Evolutionary conservation across 1,140 invertebrate species (phyloP), one percentile per base, ranked within the genome.

Genomic region (Eumeta japonica): DNA sequence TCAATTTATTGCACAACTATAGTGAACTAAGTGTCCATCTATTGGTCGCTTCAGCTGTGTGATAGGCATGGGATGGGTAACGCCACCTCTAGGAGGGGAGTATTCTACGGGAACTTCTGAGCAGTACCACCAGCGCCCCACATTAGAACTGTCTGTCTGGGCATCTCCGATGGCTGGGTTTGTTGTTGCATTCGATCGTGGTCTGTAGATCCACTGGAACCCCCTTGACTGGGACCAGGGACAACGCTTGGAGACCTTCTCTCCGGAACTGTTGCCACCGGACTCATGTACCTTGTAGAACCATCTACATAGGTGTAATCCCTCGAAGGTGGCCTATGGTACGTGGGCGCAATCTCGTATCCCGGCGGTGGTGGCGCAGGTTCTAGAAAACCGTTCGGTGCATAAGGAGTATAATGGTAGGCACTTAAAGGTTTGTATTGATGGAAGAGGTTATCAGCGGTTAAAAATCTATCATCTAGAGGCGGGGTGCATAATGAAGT

Each of bases 141-240:
- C 89, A 91, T 91, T 2, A 92, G 78, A 11, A 92, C 89, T 1
- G 89, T 92, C 66, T 92, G 89, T 13, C 89, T 73, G 0, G 84
- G 83, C 15, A 79, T 75, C 36, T 85, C 81, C 41, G 81, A 75
- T 46, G 83, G 76, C 39, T 79, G 79, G 43, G 65, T 58, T 34
- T 58, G 55, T n/a, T n/a, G n/a, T 43, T 62, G 60, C 53, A 66
- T 50, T 32, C 62, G 41, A 10, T 68, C 63, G 40, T 60, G 63
- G 16, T 64, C 68, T 10, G 58, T 49, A 1, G 66, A 68, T 28
- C 62, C 63, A 24, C 62, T 66, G 9, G 64, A 68, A 3, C 64
- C 63, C 0, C 54, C 68, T 0, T 63, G 73, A 58, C 51, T 73
- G n/a, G 55, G 67, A 16, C 58, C 72, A 10, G 60, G 54, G 7